Percentiles rank a stretch among this genome's conserved stretches.
Conservation (phyloP, 2,113 vertebrate species). For the Cervus canadensis region DNA sequence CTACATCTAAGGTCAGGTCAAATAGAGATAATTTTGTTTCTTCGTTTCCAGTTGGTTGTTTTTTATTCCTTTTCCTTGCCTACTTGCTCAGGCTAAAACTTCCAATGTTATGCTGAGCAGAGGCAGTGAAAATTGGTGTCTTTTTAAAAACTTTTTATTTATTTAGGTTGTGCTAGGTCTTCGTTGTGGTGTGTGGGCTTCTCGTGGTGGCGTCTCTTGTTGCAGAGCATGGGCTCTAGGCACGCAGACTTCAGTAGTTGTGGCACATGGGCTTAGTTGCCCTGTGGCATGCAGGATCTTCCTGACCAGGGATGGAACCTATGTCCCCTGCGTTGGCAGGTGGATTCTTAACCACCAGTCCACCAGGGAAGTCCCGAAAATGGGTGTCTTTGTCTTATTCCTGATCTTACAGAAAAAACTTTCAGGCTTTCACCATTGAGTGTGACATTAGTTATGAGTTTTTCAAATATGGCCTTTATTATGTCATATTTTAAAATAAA, state of each 20-base stretch:
- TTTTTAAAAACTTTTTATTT: neutral
- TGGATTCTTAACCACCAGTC: neutral
- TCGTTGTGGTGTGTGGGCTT: neutral
- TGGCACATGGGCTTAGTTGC: neutral
- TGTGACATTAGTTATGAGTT: neutral
- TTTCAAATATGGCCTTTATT: neutral
- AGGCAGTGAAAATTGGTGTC: neutral
- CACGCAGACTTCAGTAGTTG: neutral
- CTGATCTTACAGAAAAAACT: neutral
- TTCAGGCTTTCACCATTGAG: neutral
- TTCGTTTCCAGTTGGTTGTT: neutral
- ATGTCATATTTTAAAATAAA: neutral
- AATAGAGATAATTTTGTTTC: neutral
- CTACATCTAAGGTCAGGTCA: neutral
- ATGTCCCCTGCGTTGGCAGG: neutral
- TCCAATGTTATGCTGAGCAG: neutral
- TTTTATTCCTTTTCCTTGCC: neutral
- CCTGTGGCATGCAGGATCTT: neutral
- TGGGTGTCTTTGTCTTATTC: neutral
- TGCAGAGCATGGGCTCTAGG: neutral
- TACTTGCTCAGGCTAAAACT: neutral
- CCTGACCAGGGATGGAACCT: neutral
- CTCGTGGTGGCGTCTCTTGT: neutral
- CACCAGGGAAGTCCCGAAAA: neutral
- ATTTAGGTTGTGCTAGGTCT: neutral